Conservation (phyloP, 30 jellyfish, hydroid and myxozoan species). For the Mastigias papua region DNA sequence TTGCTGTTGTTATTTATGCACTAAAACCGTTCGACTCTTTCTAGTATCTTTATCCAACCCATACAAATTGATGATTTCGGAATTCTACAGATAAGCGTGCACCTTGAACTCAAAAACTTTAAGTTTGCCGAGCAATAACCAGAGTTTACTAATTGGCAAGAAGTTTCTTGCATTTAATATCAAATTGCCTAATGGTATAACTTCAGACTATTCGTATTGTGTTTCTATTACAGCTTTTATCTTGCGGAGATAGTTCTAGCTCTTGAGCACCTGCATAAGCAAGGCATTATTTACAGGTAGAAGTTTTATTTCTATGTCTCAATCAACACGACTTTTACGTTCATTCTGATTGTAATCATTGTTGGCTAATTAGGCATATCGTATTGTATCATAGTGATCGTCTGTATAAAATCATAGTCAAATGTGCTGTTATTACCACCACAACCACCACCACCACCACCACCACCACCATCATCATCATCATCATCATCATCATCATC, state of each 20-base stretch:
- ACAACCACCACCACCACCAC: background rate
- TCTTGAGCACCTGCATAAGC: constrained; percentile 90
- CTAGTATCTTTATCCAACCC: too few species aligned
- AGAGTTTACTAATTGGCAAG: too few species aligned
- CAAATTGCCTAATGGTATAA: too few species aligned
- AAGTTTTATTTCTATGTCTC: background rate
- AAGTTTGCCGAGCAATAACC: too few species aligned
- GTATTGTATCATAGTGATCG: background rate
- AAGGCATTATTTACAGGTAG: constrained; percentile 98
- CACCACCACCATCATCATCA: background rate
- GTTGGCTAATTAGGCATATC: background rate
- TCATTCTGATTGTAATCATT: background rate
- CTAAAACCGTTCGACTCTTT: too few species aligned
- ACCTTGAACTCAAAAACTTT: too few species aligned
- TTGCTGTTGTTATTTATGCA: too few species aligned
- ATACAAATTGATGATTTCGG: too few species aligned
- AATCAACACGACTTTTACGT: too few species aligned
- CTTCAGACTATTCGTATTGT: too few species aligned
- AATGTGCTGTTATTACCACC: background rate
- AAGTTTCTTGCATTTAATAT: too few species aligned
- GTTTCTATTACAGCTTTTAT: constrained; percentile 87
- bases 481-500: background rate
- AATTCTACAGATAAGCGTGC: too few species aligned
- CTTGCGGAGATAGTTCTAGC: constrained; percentile 98
- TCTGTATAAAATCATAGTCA: background rate